phyloP scores from a whole-genome alignment of 2,888 invertebrate species.

The Pegoplata infirma region DNA sequence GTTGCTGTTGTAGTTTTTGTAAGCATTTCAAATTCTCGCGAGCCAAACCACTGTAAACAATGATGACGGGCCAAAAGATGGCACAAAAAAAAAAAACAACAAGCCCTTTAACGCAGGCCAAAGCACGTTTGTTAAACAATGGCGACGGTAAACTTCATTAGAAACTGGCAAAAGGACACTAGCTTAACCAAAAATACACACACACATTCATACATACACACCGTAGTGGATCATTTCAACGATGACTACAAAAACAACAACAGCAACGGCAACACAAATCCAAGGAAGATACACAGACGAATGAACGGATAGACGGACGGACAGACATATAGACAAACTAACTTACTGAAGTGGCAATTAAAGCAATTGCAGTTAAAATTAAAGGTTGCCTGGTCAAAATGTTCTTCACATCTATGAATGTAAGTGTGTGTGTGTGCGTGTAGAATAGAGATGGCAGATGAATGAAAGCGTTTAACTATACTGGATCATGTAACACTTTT shows the following conservation, averaged over 20 bases:
- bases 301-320: constrained; percentile 33
- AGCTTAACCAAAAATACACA: constrained; percentile 48
- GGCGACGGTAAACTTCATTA: constrained; percentile 76
- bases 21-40: constrained; percentile 49
- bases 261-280: background rate
- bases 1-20: constrained; percentile 34
- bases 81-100: constrained; percentile 43
- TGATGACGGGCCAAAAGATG: constrained; percentile 64
- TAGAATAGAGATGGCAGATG: background rate
- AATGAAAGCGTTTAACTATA: constrained; percentile 30
- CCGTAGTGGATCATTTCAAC: constrained; percentile 36
- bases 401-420: constrained; percentile 9
- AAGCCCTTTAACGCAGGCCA: constrained; percentile 73
- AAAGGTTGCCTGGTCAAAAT: constrained; percentile 48
- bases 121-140: constrained; percentile 77
- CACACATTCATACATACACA: constrained; percentile 7
- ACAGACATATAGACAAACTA: constrained; percentile 37
- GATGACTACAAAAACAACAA: constrained; percentile 13
- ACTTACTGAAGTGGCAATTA: constrained; percentile 52
- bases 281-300: constrained; percentile 15
- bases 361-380: constrained; percentile 58
- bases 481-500: constrained; percentile 53
- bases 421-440: constrained; percentile 4
- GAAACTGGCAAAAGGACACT: constrained; percentile 62
- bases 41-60: constrained; percentile 66